A percentile compares a stretch with the other conserved stretches of the same genome.
Conservation (phyloP, 2,113 vertebrate species). For the Pristiophorus japonicus region DNA sequence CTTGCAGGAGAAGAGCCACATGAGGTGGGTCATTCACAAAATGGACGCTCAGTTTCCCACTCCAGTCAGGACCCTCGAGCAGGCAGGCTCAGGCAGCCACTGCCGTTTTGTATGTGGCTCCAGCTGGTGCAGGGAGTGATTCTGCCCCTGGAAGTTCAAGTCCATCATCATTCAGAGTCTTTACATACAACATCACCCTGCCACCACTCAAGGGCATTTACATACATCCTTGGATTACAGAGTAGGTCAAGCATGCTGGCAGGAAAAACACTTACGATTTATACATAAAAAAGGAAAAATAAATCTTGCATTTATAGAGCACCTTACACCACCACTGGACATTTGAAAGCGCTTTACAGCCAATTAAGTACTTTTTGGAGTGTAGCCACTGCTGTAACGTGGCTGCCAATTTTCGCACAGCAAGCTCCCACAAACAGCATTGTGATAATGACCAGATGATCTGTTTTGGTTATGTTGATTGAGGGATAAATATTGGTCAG, state of each 20-base stretch:
- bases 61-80: neutral
- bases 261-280: neutral
- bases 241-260: neutral
- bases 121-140: neutral
- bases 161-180: neutral
- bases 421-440: no score
- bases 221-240: neutral
- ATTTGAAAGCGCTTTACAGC: no score
- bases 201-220: neutral
- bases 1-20: neutral
- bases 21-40: neutral
- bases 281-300: neutral
- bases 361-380: no score
- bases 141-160: neutral
- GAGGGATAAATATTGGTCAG: no score
- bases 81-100: neutral
- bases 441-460: no score
- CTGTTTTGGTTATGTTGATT: no score
- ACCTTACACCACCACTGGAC: no score
- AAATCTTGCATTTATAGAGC: no score
- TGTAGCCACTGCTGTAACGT: no score
- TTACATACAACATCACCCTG: neutral
- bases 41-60: no score
- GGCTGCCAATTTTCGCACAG: no score
- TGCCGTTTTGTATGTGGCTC: neutral